Evolutionary conservation across 2,797 vertebrate species (phyloP), one percentile per base, ranked within the genome.

Genomic region (Acanthornis magna): DNA sequence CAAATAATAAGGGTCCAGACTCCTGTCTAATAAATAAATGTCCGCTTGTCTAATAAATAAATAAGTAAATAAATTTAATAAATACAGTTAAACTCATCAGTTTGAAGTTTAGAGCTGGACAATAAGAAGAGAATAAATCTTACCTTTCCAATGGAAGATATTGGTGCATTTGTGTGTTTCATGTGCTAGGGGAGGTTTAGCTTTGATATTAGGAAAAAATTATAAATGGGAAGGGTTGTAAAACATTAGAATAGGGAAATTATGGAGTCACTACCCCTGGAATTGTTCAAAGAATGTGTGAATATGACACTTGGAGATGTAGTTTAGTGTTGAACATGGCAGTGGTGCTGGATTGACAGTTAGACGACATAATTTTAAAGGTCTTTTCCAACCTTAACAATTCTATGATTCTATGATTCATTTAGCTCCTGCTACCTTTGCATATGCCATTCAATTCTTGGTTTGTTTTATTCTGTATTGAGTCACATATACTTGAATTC

Each of bases 371-470:
- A 40, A 47, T 53, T 45, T 47, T 45, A 38, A 47, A 58, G 20
- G 9, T 34, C 29, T 72, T 71, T 84, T 65, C 25, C 45, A 65
- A 20, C 16, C 7, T 48, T 55, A 34, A 27, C 5, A 32, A 27
- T 47, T 32, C 29, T 34, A 10, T 22, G 23, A 71, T 51, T 51
- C 25, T 20, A 5, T 58, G 25, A 47, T 27, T 53, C 7, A n/a
- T 70, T 55, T 76, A 27, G 14, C 10, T 76, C 29, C 61, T 78
- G 16, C 4, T 77, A 22, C 10, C 3, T 53, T 70, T 73, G 8
- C 15, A 32, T 0, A 0, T 71, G 16, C 4, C 27, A 13, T 54
- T 73, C 19, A 45, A 12, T 45, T 67, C 0, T 32, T 40, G 10
- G 5, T 55, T 83, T 63, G 3, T 23, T 88, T 93, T 63, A 16